Conservation (phyloP, 2,113 vertebrate genomes). For the Ammodytes dubius region DNA sequence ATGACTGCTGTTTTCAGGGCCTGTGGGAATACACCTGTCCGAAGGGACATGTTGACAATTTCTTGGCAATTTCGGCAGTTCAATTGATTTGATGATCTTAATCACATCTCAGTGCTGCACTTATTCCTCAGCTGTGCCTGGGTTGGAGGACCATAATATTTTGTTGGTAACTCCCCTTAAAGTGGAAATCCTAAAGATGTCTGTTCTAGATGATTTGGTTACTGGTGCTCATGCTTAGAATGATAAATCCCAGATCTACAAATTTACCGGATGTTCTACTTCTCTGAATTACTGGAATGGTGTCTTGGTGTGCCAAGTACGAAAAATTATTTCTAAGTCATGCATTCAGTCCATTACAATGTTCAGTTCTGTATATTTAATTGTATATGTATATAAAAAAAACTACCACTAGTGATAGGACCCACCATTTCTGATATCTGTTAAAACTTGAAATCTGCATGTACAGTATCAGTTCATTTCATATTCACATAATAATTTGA, state of each 20-base stretch:
- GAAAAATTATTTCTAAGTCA: not conserved
- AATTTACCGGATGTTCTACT: not conserved
- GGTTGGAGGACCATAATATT: not conserved
- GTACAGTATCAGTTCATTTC: constrained; percentile 31
- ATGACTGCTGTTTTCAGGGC: too few relatives aligned
- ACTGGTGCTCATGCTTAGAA: not conserved
- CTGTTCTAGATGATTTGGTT: not conserved
- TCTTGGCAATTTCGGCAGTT: too few relatives aligned
- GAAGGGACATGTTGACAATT: too few relatives aligned
- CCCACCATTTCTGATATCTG: constrained; percentile 49
- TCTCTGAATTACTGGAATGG: not conserved
- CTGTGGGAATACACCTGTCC: too few relatives aligned
- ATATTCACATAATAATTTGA: constrained; percentile 30
- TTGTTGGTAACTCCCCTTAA: not conserved
- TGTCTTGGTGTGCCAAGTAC: too few relatives aligned
- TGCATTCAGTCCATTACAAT: constrained; percentile 7
- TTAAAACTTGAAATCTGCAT: constrained; percentile 52
- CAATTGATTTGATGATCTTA: constrained; percentile 10
- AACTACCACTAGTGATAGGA: constrained; percentile 15
- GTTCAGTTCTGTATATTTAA: constrained; percentile 11
- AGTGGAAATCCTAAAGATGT: not conserved
- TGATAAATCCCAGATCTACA: not conserved
- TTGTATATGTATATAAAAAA: constrained; percentile 25
- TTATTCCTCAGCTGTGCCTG: not conserved
- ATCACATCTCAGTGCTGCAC: not conserved